Evolutionary conservation across 2,888 invertebrate species (phyloP).

Genomic region (Scaptomyza polygonia): DNA sequence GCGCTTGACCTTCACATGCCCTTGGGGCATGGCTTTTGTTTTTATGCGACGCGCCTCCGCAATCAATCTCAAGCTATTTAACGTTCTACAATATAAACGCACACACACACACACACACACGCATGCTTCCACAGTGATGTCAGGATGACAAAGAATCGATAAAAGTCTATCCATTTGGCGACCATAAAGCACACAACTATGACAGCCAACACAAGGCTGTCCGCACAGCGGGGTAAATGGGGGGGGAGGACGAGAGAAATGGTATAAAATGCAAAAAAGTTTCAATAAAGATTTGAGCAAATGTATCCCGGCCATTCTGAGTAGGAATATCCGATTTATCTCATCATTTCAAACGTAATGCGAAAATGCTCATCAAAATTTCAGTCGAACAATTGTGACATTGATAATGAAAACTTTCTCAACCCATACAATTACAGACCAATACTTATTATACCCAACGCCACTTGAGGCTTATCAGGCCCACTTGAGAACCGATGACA

Average conservation of each 20-base stretch:
- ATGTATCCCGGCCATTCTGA: slow-evolving; percentile 11
- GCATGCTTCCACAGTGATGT: slow-evolving; percentile 41
- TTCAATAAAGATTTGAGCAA: slow-evolving; percentile 31
- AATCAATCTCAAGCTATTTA: slow-evolving; percentile 39
- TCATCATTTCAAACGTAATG: not conserved
- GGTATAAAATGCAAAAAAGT: not conserved
- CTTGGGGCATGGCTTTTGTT: slow-evolving; percentile 17
- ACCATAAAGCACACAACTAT: slow-evolving; percentile 21
- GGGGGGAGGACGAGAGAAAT: too few species aligned
- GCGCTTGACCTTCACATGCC: slow-evolving; percentile 44
- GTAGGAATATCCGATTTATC: not conserved
- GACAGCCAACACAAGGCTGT: not conserved
- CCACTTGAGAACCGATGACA: slow-evolving; percentile 44
- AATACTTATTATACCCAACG: slow-evolving; percentile 21
- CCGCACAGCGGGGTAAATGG: not conserved
- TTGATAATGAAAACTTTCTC: slow-evolving; percentile 26
- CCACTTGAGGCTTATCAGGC: slow-evolving; percentile 42
- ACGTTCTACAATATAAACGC: slow-evolving; percentile 4
- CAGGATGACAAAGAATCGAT: slow-evolving; percentile 44
- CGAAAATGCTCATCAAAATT: slow-evolving; percentile 11
- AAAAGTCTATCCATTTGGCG: slow-evolving; percentile 40
- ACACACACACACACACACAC: slow-evolving; percentile 1
- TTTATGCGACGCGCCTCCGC: slow-evolving; percentile 12
- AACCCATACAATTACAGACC: slow-evolving; percentile 12
- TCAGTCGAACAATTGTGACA: slow-evolving; percentile 22